phyloP scores from a whole-genome alignment of 2,113 vertebrate species.

The mouse (Mus musculus) region DNA sequence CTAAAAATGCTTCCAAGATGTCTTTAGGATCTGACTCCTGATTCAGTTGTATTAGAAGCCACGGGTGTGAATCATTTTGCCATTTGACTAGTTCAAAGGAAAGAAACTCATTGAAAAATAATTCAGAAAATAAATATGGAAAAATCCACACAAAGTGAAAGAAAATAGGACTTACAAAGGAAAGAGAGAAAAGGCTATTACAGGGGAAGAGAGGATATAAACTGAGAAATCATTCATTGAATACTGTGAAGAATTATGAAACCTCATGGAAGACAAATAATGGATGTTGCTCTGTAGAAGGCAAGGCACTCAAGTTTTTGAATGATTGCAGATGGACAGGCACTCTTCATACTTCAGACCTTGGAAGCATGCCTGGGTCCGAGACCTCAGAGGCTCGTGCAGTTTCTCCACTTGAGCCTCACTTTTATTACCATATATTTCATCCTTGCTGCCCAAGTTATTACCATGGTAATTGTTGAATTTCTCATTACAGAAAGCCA shows the following conservation, averaged over 20 bases:
- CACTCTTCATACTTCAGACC: neutral
- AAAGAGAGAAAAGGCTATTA: neutral
- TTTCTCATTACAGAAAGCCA: slow-evolving; percentile 70
- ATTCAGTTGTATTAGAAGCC: neutral
- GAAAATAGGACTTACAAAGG: neutral
- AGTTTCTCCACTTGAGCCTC: neutral
- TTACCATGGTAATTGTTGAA: slow-evolving; percentile 70
- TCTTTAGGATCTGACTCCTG: neutral
- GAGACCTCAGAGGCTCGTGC: rapidly evolving
- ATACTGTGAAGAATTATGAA: neutral
- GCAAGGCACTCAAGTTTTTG: neutral
- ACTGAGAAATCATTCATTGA: slow-evolving; percentile 18
- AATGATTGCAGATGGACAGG: neutral
- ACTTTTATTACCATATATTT: slow-evolving; percentile 56
- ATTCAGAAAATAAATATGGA: neutral
- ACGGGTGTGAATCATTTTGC: neutral
- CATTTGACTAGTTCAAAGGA: neutral
- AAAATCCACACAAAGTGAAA: neutral
- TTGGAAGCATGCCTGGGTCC: neutral
- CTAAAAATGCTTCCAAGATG: neutral
- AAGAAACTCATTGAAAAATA: slow-evolving; percentile 17
- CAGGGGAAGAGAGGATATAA: neutral
- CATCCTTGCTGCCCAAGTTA: slow-evolving; percentile 61
- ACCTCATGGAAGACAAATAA: neutral
- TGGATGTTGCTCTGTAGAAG: neutral